Evolutionary conservation across 2,113 vertebrate species (phyloP), one percentile per base, ranked within the genome.

Genomic region (Lophotis ruficrista): DNA sequence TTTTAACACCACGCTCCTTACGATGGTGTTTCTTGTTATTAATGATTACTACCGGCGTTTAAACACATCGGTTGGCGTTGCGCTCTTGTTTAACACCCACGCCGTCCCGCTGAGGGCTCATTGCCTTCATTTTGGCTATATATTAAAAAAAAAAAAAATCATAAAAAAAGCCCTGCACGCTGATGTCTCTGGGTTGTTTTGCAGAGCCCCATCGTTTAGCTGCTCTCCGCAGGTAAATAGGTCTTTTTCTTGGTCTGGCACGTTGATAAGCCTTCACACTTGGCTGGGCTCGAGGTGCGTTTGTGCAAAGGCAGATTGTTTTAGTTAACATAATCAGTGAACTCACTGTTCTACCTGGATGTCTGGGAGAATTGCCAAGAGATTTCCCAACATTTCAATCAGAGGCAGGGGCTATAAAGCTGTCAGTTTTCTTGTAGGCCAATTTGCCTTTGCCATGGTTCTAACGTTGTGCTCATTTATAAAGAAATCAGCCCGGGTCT

Each of bases 281-380:
- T 95, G 96, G 97, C 96, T 97, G 95, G 95, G 97, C 97, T 95
- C 64, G 97, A 98, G 98, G 98, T 99, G 98, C 91, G 82, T 98
- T 98, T 98, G 96, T 98, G 94, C 65, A 97, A 98, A 97, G 93
- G 94, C 98, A 98, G 98, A 98, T 98, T 98, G 98, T 98, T 99
- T 98, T 97, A 97, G 98, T 99, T 99, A 98, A 98, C 98, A 98
- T 97, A 97, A 98, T 98, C 98, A 93, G 95, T 98, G 98, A 98
- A 98, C 98, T 98, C 97, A 97, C 97, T 98, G 98, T 98, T 98
- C 97, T 99, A 99, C 98, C 99, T 99, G 98, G 98, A 98, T 97
- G 96, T 98, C 97, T 98, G 98, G 98, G 98, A 98, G 98, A 98
- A 98, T 94, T 97, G 98, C 98, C 98, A 99, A 97, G 96, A 97